These are phyloP conservation scores for Podargus strigoides DNA, from an alignment of 2,797 vertebrate genomes.

Conservation along the genomic window DNA sequence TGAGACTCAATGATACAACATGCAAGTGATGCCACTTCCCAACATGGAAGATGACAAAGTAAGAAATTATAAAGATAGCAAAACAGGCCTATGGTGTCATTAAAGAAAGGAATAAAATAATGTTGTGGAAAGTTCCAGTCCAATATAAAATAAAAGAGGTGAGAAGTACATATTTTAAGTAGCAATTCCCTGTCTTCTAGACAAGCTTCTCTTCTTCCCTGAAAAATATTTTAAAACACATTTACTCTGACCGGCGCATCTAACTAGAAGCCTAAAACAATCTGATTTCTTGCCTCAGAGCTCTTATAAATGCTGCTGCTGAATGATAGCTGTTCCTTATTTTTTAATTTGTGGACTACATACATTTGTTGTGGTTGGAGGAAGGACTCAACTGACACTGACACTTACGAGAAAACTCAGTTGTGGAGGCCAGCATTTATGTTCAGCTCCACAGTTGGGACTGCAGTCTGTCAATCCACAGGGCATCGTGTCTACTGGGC, in stretches of 20 bases:
- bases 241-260: neutral
- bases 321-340: neutral
- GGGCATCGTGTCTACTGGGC: neutral
- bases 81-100: neutral
- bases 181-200: neutral
- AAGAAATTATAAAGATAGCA: neutral
- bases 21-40: neutral
- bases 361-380: neutral
- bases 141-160: neutral
- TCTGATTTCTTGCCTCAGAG: neutral
- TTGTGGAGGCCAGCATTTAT: neutral
- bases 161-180: neutral
- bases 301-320: neutral
- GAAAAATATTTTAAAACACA: conserved; percentile 7
- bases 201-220: neutral
- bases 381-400: neutral
- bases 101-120: neutral
- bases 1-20: neutral
- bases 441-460: neutral
- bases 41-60: neutral
- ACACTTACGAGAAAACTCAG: neutral
- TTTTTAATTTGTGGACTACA: conserved; percentile 13
- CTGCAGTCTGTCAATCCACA: neutral
- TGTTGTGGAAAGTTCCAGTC: neutral
- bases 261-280: neutral